Evolutionary conservation across 2,888 invertebrate genomes (phyloP).

Genomic region (Calephelis perditalis): DNA sequence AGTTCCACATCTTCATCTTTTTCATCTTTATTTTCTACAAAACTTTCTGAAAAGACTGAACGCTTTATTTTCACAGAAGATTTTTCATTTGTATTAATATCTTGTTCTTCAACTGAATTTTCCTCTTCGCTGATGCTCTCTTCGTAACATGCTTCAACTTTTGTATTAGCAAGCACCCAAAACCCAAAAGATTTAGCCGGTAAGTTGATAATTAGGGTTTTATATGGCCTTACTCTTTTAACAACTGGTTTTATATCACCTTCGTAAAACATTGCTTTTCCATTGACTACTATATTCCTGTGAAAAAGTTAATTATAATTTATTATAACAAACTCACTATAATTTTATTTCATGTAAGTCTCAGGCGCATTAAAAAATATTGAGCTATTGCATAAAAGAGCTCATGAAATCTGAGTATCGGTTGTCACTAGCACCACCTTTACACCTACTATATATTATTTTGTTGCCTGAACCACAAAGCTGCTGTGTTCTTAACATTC

Average conservation of each 20-base stretch:
- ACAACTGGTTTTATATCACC: constrained; percentile 77
- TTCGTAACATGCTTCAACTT: constrained; percentile 76
- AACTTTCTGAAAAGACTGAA: constrained; percentile 36
- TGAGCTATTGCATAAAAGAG: no score
- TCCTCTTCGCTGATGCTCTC: constrained; percentile 31
- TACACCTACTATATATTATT: no score
- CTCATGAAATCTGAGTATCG: no score
- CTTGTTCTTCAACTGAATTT: constrained; percentile 30
- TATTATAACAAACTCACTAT: no score
- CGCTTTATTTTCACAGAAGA: constrained; percentile 39
- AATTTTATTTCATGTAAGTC: no score
- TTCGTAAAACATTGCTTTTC: constrained; percentile 75
- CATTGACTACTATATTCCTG: constrained; percentile 82
- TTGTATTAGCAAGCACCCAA: constrained; percentile 84
- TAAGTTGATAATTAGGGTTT: constrained; percentile 76
- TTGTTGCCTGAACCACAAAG: no score
- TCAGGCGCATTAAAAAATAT: no score
- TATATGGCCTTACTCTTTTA: constrained; percentile 67
- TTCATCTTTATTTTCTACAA: constrained; percentile 34
- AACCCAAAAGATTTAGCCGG: constrained; percentile 85
- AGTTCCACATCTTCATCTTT: constrained; percentile 12
- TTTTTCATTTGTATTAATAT: constrained; percentile 29
- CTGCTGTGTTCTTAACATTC: no score
- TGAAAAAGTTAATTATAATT: constrained; percentile 20
- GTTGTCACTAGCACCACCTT: no score